A percentile compares a stretch with the other conserved stretches of the same genome.
phyloP scores from a whole-genome alignment of 2,113 vertebrate species.

The Thunnus maccoyii region DNA sequence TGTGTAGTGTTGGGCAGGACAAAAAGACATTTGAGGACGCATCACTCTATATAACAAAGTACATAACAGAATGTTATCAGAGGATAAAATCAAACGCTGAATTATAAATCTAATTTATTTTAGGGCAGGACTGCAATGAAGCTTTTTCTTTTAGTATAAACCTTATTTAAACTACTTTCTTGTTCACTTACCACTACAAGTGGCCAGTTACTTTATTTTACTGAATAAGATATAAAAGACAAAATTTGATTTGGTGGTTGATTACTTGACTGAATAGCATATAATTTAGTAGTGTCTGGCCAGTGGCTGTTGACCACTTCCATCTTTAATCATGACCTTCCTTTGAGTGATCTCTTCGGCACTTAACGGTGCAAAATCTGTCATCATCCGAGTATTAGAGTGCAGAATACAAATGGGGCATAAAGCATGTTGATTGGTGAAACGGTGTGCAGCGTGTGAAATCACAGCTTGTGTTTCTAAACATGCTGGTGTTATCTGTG shows the following conservation, averaged over 20 bases:
- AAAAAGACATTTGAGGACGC: too few relatives aligned
- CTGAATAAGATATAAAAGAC: not conserved
- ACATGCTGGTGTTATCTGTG: slow-evolving; percentile 23
- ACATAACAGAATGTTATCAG: too few relatives aligned
- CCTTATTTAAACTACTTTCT: too few relatives aligned
- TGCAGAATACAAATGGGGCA: slow-evolving; percentile 1
- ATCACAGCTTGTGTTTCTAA: slow-evolving; percentile 32
- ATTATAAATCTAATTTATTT: too few relatives aligned
- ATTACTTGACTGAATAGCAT: not conserved
- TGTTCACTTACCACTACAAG: not conserved
- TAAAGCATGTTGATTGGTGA: slow-evolving; percentile 17
- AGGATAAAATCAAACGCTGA: too few relatives aligned
- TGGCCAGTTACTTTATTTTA: not conserved
- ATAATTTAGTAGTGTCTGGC: not conserved
- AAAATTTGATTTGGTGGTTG: not conserved
- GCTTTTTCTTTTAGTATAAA: too few relatives aligned
- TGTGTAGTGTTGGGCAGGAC: too few relatives aligned
- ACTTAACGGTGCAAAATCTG: not conserved
- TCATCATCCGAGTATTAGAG: not conserved
- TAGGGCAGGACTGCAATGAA: too few relatives aligned
- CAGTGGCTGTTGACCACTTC: not conserved
- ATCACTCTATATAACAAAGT: too few relatives aligned
- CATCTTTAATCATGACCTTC: not conserved
- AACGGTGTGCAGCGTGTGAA: not conserved
- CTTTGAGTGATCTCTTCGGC: not conserved